These are phyloP conservation scores for Artemia sp. DNA, from an alignment of 2,888 invertebrate species.

Conservation along the genomic window DNA sequence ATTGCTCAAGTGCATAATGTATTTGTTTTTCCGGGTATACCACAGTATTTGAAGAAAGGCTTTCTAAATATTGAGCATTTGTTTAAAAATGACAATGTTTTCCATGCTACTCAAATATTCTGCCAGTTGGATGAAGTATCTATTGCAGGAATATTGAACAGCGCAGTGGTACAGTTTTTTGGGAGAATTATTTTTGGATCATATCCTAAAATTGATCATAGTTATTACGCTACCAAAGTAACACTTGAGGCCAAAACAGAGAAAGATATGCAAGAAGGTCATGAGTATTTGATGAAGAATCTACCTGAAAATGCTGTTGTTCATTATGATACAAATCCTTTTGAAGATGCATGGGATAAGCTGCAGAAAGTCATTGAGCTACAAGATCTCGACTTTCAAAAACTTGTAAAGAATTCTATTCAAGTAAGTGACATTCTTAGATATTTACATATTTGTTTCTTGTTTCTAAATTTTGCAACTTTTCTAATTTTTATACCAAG, in stretches of 20 bases:
- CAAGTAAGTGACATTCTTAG: too few species aligned
- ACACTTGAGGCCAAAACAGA: constrained; percentile 36
- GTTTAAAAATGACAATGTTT: constrained; percentile 30
- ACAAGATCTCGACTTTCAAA: too few species aligned
- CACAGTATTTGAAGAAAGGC: constrained; percentile 35
- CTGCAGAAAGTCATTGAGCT: constrained; percentile 24
- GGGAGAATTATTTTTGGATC: constrained; percentile 40
- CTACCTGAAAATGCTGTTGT: constrained; percentile 35
- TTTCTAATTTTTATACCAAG: too few species aligned
- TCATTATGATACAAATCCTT: constrained; percentile 33
- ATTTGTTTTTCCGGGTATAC: constrained; percentile 52
- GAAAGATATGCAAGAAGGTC: constrained; percentile 32
- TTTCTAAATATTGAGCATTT: constrained; percentile 29
- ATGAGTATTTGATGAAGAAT: constrained; percentile 29
- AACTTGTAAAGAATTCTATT: too few species aligned
- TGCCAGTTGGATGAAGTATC: constrained; percentile 30
- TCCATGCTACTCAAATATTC: constrained; percentile 29
- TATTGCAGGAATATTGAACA: constrained; percentile 34
- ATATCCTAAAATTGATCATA: constrained; percentile 38
- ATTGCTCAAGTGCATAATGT: constrained; percentile 42
- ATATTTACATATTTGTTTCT: too few species aligned
- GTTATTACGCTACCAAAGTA: constrained; percentile 38
- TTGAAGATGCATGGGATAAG: constrained; percentile 27
- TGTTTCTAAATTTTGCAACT: too few species aligned
- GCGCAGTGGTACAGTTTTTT: constrained; percentile 35